These are phyloP conservation scores for Tragelaphus scriptus DNA, from an alignment of 2,113 vertebrate species.

Conservation along the genomic window DNA sequence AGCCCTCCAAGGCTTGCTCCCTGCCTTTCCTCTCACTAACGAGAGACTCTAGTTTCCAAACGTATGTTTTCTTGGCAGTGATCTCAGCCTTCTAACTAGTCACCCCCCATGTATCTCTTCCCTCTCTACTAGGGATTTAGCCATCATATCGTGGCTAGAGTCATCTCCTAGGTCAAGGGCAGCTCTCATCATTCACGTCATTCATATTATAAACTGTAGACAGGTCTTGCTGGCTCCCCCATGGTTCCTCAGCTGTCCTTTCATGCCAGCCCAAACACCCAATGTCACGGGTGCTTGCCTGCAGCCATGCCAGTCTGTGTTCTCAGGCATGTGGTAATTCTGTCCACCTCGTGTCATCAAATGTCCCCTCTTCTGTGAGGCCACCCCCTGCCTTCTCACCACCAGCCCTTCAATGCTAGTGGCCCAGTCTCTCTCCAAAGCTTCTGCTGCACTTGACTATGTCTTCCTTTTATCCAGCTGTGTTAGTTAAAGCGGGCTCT, in stretches of 20 bases:
- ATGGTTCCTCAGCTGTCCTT: not conserved
- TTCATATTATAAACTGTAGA: not conserved
- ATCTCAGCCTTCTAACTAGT: not conserved
- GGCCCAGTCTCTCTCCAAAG: not conserved
- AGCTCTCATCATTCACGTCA: not conserved
- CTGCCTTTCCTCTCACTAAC: not conserved
- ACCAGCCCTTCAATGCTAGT: not conserved
- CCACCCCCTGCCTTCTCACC: not conserved
- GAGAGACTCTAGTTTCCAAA: not conserved
- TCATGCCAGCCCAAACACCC: not conserved
- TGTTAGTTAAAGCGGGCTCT: not conserved
- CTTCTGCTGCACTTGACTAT: not conserved
- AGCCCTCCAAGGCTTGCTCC: not conserved
- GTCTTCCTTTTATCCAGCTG: not conserved
- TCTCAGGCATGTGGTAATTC: not conserved
- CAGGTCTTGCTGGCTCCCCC: too few relatives aligned
- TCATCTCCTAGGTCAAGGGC: not conserved
- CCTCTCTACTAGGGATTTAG: not conserved
- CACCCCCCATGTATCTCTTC: too few relatives aligned
- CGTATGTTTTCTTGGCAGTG: not conserved
- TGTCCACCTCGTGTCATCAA: not conserved
- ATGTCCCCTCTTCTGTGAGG: not conserved
- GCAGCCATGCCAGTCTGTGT: not conserved
- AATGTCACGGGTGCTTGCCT: rapidly evolving
- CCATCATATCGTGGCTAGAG: not conserved